phyloP scores from a whole-genome alignment of 2,888 invertebrate genomes.

The Drosophila meridionalis region DNA sequence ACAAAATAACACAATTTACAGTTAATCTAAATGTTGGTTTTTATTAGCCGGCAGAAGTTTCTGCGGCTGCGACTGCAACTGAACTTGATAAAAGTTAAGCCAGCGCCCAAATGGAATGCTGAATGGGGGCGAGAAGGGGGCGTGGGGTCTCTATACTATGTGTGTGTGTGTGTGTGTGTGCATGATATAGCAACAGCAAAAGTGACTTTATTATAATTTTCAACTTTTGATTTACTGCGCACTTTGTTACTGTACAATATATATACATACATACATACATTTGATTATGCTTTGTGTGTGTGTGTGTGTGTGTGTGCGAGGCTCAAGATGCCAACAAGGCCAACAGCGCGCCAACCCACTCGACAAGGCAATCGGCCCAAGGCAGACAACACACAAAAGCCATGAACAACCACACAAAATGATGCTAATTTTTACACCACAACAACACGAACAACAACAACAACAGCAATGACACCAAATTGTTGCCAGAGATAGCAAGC shows the following conservation, averaged over 20 bases:
- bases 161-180: slow-evolving; percentile 22
- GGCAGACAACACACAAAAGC: slow-evolving; percentile 62
- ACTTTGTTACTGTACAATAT: slow-evolving; percentile 31
- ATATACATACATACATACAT: slow-evolving; percentile 6
- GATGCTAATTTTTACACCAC: slow-evolving; percentile 72
- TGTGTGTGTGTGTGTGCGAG: slow-evolving; percentile 26
- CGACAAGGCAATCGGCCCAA: slow-evolving; percentile 33
- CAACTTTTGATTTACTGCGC: slow-evolving; percentile 78
- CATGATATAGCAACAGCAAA: slow-evolving; percentile 73
- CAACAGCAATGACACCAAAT: slow-evolving; percentile 38
- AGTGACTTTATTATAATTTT: slow-evolving; percentile 81
- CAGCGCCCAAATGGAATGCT: slow-evolving; percentile 7
- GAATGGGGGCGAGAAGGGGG: no score
- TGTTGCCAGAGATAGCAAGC: slow-evolving; percentile 47
- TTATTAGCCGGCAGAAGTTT: slow-evolving; percentile 72
- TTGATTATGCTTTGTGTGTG: slow-evolving; percentile 37
- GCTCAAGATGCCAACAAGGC: slow-evolving; percentile 55
- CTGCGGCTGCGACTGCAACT: slow-evolving; percentile 68
- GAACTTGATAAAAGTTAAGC: slow-evolving; percentile 76
- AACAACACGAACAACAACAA: slow-evolving; percentile 38
- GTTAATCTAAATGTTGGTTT: slow-evolving; percentile 80
- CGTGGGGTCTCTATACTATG: no score
- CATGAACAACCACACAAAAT: slow-evolving; percentile 62
- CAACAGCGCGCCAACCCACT: slow-evolving; percentile 35
- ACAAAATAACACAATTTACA: slow-evolving; percentile 79